Evolutionary conservation across 2,113 vertebrate species (phyloP).

Genomic region (Chinchilla lanigera): DNA sequence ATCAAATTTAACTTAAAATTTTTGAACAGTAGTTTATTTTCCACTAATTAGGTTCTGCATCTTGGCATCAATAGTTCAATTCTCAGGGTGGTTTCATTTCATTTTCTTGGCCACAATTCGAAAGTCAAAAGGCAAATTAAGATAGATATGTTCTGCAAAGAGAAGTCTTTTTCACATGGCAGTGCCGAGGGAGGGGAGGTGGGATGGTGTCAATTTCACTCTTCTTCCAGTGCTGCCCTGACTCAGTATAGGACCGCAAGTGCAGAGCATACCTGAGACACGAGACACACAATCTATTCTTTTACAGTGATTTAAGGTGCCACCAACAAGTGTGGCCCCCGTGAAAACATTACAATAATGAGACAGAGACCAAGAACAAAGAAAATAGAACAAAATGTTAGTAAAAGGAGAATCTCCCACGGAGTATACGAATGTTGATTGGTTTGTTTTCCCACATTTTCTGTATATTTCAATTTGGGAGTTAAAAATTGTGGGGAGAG

Average conservation of each 20-base stretch:
- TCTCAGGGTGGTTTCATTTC: background rate
- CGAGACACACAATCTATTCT: background rate
- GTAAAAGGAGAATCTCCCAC: background rate
- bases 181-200: background rate
- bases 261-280: background rate
- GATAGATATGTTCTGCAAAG: background rate
- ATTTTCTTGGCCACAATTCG: background rate
- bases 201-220: background rate
- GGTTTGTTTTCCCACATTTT: background rate
- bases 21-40: background rate
- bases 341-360: background rate
- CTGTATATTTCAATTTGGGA: background rate
- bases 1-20: background rate
- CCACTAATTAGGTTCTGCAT: background rate
- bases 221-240: background rate
- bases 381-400: background rate
- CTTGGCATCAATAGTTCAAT: background rate
- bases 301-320: background rate
- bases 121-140: constrained; percentile 51
- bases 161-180: background rate
- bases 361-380: no score
- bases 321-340: background rate
- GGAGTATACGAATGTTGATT: background rate
- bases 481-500: background rate
- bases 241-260: background rate